These are phyloP conservation scores for Gallinago paraguaiae DNA, from an alignment of 2,113 vertebrate genomes.

Conservation along the genomic window DNA sequence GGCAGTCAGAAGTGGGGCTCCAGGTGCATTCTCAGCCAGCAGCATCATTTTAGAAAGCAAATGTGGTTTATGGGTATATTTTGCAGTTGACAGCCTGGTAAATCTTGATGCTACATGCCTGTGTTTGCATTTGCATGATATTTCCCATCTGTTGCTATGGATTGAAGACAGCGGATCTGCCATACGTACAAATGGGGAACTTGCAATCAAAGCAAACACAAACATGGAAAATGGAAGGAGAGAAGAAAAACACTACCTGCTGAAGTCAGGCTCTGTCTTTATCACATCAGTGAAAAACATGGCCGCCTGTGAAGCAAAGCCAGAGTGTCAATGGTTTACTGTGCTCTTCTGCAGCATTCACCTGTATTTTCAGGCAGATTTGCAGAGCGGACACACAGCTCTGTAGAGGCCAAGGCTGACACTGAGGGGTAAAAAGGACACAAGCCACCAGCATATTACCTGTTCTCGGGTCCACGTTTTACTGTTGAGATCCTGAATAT, in stretches of 20 bases:
- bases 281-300: conserved; percentile 2
- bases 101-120: accelerated
- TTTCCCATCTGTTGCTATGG: background rate
- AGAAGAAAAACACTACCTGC: conserved; percentile 33
- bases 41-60: background rate
- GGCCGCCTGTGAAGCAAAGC: conserved; percentile 48
- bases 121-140: background rate
- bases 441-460: background rate
- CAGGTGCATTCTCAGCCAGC: background rate
- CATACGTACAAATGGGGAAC: accelerated
- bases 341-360: background rate
- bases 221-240: background rate
- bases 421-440: background rate
- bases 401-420: background rate
- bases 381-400: accelerated
- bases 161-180: background rate
- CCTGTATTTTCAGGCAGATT: background rate
- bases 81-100: background rate
- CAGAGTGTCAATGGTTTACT: background rate
- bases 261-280: conserved; percentile 6
- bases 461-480: conserved; percentile 52
- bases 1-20: background rate
- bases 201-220: background rate
- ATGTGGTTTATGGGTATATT: background rate
- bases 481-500: conserved; percentile 47